Evolutionary conservation across 2,797 vertebrate species (phyloP), one percentile per base, ranked within the genome.

Genomic region (Dallia pectoralis): DNA sequence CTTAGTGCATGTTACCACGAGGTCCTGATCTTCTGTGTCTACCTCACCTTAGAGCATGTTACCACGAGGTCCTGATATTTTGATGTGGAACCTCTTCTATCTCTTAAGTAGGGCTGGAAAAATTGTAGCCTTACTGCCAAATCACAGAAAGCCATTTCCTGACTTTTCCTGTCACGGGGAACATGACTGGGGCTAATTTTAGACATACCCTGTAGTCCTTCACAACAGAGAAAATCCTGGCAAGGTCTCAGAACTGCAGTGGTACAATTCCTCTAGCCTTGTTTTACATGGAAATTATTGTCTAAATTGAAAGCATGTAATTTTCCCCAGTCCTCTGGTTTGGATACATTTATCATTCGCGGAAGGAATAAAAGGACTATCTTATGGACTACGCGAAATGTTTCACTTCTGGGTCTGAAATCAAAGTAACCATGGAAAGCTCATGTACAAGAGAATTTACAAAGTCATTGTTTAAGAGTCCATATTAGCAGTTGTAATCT

Each of bases 121-220:
- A 92, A 91, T 87, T 86, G 82, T 86, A 84, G 87, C 87, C 84
- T 91, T 87, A 84, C 85, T 89, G 91, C 92, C 92, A 93, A 91
- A 80, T 89, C 82, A 90, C 91, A 91, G 91, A 91, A 87, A 90
- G 86, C 86, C 77, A 69, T 89, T 91, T 91, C 83, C 90, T 89
- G 88, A 85, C 75, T 67, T 89, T 91, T 90, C 84, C 90, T 89
- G 87, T 69, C 63, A 82, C 81, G 86, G 87, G 82, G 81, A 87
- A 89, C 90, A 86, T 82, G 83, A 87, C 81, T 78, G 70, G 81
- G 71, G 88, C 89, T 92, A 91, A 92, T 87, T 93, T 92, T 92
- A 92, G 91, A 89, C 71, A 0, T 73, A 75, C 74, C 65, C 68
- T 75, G 70, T 36, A 75, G 70, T 56, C 53, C 53, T 56, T 56